phyloP scores from a whole-genome alignment of 1,140 invertebrate genomes.

The Musca vetustissima region DNA sequence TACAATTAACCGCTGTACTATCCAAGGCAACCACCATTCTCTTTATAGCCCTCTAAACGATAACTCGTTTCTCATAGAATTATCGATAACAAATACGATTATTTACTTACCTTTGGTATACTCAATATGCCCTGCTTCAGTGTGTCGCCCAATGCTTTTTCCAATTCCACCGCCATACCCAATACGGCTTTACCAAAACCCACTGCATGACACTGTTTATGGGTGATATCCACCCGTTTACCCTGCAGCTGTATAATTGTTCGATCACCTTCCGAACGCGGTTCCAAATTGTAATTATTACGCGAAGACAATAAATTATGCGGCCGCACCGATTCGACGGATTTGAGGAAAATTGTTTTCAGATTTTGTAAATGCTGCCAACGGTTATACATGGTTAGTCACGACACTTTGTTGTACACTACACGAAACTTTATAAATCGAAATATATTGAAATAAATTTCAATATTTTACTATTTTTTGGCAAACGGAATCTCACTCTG shows the following conservation, averaged over 20 bases:
- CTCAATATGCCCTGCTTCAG: conserved; percentile 76
- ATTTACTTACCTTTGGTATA: conserved; percentile 70
- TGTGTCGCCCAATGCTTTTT: conserved; percentile 65
- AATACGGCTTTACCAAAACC: conserved; percentile 93
- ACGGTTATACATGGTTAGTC: not conserved
- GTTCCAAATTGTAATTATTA: conserved; percentile 36
- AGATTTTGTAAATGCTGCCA: conserved; percentile 29
- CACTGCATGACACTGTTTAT: conserved; percentile 63
- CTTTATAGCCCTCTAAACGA: too few species aligned
- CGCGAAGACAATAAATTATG: conserved; percentile 46
- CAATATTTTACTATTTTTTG: too few species aligned
- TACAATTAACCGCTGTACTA: too few species aligned
- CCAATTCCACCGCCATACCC: conserved; percentile 78
- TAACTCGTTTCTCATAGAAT: too few species aligned
- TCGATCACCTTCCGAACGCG: conserved; percentile 3
- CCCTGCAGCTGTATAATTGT: conserved; percentile 39
- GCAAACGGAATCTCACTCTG: not conserved
- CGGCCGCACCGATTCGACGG: conserved; percentile 44
- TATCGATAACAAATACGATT: conserved; percentile 37
- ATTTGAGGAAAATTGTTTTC: conserved; percentile 39
- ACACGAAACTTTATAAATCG: too few species aligned
- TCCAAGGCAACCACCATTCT: too few species aligned
- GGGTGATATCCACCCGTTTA: conserved; percentile 36
- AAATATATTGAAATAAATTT: too few species aligned
- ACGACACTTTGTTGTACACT: too few species aligned